Conservation (phyloP, 2,113 vertebrate species). For the Cranoglanis bouderius region DNA sequence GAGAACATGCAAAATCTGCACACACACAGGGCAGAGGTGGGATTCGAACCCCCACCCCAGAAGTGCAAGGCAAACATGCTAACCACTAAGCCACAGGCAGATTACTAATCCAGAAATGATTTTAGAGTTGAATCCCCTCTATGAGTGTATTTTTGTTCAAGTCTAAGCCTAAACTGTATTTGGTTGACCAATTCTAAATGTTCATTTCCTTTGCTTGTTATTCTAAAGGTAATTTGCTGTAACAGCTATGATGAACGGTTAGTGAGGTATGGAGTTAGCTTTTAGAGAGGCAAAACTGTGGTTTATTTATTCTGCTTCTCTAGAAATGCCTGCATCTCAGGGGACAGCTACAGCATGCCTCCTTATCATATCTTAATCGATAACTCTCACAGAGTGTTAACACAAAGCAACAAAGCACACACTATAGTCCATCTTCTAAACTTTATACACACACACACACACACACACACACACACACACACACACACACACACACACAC, state of each 20-base stretch:
- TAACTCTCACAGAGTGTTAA: conserved; percentile 71
- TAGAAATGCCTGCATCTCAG: conserved; percentile 61
- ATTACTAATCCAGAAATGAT: background rate
- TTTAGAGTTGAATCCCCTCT: background rate
- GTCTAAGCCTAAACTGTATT: background rate
- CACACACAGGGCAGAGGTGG: too few relatives aligned
- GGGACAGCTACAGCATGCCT: conserved; percentile 65
- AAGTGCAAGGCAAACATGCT: too few relatives aligned
- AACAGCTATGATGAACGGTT: background rate
- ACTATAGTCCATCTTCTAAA: conserved; percentile 26
- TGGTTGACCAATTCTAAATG: background rate
- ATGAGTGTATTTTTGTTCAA: background rate
- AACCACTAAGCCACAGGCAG: too few relatives aligned
- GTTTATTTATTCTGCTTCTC: conserved; percentile 63
- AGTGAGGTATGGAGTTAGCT: conserved; percentile 9
- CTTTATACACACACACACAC: background rate
- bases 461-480: background rate
- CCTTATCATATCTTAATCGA: conserved; percentile 79
- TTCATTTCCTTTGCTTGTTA: background rate
- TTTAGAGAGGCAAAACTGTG: conserved; percentile 46
- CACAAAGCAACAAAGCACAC: conserved; percentile 64
- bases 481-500: background rate
- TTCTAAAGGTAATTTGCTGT: background rate
- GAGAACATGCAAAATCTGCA: too few relatives aligned
- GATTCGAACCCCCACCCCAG: too few relatives aligned